Evolutionary conservation across 2,797 vertebrate genomes (phyloP), one percentile per base, ranked within the genome.

Genomic region (Glyptemys insculpta): DNA sequence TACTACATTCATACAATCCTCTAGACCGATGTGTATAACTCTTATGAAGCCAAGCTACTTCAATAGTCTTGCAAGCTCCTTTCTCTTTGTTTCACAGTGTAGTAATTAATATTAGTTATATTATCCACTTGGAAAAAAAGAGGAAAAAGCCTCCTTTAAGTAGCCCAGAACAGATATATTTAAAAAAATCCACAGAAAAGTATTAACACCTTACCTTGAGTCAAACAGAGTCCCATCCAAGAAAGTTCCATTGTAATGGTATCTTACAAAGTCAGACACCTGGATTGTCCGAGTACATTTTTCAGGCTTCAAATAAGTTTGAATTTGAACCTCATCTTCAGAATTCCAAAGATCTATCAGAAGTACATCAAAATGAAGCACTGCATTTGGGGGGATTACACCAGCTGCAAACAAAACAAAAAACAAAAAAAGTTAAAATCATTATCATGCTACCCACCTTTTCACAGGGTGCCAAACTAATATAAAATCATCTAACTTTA

Each of bases 241-340:
- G 96, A 99, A 98, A 0, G 99, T 99, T 34, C 99, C 99, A 0
- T 99, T 99, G 97, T 99, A 99, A 97, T 99, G 99, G 90, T 99
- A 99, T 18, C 99, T 99, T 6, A 99, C 98, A 9, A 99, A 99
- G 97, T 99, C 99, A 0, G 99, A 99, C 87, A 99, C 99, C 97
- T 99, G 98, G 74, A 99, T 98, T 62, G 99, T 99, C 59, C 99
- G 98, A 82, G 97, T 90, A 94, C 99, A 99, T 74, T 91, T 96
- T 11, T 98, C 90, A 2, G 99, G 99, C 3, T 95, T 99, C 98
- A 99, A 97, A 88, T 99, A 99, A 29, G 99, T 99, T 85, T 99
- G 98, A 97, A 98, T 96, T 97, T 99, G 98, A 92, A 99, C 99
- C 84, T 98, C 97, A 0, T 99, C 99, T 81, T 99, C 99, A 0